Percentiles rank a stretch among this genome's conserved stretches.
phyloP scores from a whole-genome alignment of 2,113 vertebrate genomes.

The Todiramphus saurophagus region DNA sequence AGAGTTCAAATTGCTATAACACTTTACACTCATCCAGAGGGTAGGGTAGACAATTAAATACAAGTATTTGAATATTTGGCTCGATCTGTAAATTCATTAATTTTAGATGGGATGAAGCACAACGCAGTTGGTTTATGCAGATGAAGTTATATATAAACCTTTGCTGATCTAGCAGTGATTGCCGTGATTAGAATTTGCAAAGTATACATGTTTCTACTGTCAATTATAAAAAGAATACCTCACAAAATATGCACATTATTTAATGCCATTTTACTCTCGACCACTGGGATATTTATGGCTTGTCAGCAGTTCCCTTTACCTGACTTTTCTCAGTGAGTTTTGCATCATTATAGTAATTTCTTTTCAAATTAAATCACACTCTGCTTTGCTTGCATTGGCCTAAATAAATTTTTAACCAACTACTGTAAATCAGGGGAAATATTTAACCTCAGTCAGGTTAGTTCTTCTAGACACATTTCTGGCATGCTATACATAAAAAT shows the following conservation, averaged over 20 bases:
- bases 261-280: neutral
- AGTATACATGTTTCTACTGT: neutral
- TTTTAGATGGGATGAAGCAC: neutral
- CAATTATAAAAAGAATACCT: constrained; percentile 26
- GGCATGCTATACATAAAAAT: neutral
- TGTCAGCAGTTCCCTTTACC: constrained; percentile 26
- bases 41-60: neutral
- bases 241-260: constrained; percentile 31
- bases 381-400: constrained; percentile 12
- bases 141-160: constrained; percentile 43
- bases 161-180: constrained; percentile 29
- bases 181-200: constrained; percentile 23
- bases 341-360: neutral
- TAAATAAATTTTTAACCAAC: constrained; percentile 45
- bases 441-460: neutral
- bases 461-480: neutral
- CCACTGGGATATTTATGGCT: neutral
- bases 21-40: neutral
- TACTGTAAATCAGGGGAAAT: constrained; percentile 30
- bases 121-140: constrained; percentile 1
- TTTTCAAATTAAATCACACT: constrained; percentile 30
- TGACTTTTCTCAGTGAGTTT: neutral
- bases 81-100: neutral
- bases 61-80: neutral
- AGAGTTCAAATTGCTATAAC: neutral